Evolutionary conservation across 2,797 vertebrate species (phyloP).

Genomic region (Anabacerthia variegaticeps): DNA sequence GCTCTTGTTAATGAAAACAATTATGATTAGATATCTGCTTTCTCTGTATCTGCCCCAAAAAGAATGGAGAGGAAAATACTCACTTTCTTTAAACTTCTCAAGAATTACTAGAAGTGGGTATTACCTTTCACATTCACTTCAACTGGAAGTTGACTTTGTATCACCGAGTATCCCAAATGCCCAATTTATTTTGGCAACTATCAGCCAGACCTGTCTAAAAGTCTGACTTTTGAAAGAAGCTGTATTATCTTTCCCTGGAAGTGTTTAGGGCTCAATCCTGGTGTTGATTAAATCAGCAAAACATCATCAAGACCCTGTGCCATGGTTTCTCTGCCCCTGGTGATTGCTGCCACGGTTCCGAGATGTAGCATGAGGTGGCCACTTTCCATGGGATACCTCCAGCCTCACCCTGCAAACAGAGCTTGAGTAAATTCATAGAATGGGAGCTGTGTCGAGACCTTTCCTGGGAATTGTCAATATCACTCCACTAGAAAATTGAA

Average conservation of each 20-base stretch:
- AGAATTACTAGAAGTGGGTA: background rate
- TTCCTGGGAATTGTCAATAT: background rate
- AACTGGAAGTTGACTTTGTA: background rate
- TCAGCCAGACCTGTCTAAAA: background rate
- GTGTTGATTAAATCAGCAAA: background rate
- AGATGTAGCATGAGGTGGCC: accelerated
- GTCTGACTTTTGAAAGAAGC: background rate
- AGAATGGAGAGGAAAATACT: background rate
- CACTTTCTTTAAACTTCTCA: background rate
- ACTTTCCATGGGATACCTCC: background rate
- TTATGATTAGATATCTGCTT: background rate
- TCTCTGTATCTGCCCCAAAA: background rate
- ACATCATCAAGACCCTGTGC: background rate
- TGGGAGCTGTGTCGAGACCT: background rate
- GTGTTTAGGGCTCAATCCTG: background rate
- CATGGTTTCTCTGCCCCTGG: background rate
- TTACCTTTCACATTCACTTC: background rate
- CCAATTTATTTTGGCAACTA: background rate
- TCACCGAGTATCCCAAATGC: background rate
- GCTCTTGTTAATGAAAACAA: background rate
- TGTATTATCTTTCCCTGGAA: background rate
- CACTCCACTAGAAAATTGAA: background rate
- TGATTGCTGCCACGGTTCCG: background rate
- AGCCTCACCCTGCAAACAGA: background rate
- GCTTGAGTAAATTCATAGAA: background rate